Evolutionary conservation across 2,113 vertebrate species (phyloP).

Genomic region (Anarhynchus alexandrinus): DNA sequence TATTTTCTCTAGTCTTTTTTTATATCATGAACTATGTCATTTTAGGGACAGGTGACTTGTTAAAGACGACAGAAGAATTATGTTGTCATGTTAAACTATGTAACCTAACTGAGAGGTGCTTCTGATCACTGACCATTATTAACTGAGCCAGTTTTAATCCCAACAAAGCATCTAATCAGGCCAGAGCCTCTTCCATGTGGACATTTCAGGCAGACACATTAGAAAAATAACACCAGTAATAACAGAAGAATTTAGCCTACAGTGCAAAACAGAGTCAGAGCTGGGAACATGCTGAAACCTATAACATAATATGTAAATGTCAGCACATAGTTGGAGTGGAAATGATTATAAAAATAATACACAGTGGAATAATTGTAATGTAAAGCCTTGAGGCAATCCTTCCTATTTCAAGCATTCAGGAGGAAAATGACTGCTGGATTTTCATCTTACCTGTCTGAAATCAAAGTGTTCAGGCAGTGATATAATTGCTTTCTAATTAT

Average conservation of each 20-base stretch:
- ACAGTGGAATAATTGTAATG: constrained; percentile 25
- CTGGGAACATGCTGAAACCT: constrained; percentile 51
- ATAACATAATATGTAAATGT: constrained; percentile 26
- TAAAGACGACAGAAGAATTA: constrained; percentile 4
- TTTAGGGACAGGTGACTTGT: neutral
- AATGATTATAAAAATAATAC: constrained; percentile 46
- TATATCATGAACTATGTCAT: neutral
- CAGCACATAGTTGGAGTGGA: constrained; percentile 24
- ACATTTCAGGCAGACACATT: neutral
- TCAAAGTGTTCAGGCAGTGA: neutral
- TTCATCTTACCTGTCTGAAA: neutral
- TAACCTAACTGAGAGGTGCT: neutral
- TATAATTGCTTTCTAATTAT: neutral
- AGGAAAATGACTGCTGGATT: constrained; percentile 2
- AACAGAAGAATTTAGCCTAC: constrained; percentile 44
- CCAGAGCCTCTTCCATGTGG: neutral
- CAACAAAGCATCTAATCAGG: neutral
- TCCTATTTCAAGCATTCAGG: neutral
- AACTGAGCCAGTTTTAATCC: constrained; percentile 4
- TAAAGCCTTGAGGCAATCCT: constrained; percentile 20
- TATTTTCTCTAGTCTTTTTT: neutral
- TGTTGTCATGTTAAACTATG: neutral
- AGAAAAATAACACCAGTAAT: constrained; percentile 6
- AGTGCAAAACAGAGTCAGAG: constrained; percentile 26
- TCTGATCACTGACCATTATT: constrained; percentile 44